A percentile compares a stretch with the other conserved stretches of the same genome.
Evolutionary conservation across 2,113 vertebrate genomes (phyloP).

Genomic region (Hypanus sabinus): DNA sequence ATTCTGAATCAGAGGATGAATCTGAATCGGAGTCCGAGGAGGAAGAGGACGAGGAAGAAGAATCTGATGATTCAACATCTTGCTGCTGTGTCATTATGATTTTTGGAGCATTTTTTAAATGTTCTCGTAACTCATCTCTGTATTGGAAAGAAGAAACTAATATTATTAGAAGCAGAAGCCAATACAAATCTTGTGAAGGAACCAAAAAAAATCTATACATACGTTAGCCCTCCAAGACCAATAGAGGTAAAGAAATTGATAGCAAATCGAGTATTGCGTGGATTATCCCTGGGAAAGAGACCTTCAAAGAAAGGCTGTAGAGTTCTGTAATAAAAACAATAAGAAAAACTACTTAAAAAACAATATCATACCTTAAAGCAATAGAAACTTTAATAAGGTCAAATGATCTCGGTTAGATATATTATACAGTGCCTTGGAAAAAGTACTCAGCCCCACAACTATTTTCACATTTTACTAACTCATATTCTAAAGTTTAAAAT

Average conservation of each 20-base stretch:
- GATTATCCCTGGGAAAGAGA: slow-evolving; percentile 90
- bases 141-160: slow-evolving; percentile 2
- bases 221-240: slow-evolving; percentile 93
- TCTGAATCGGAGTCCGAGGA: slow-evolving; percentile 65
- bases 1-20: slow-evolving; percentile 58
- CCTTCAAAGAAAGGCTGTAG: slow-evolving; percentile 89
- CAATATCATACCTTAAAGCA: neutral
- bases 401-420: neutral
- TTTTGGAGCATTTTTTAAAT: slow-evolving; percentile 94
- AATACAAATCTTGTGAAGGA: neutral
- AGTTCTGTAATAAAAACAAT: slow-evolving; percentile 63
- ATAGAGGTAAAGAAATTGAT: slow-evolving; percentile 99
- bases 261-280: slow-evolving; percentile 93
- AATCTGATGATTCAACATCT: slow-evolving; percentile 81
- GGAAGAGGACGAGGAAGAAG: slow-evolving; percentile 58
- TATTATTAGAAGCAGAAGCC: neutral
- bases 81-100: slow-evolving; percentile 95
- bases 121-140: slow-evolving; percentile 91
- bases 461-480: too few relatives aligned
- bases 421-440: neutral
- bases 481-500: too few relatives aligned
- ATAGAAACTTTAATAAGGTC: neutral
- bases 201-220: slow-evolving; percentile 50
- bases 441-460: too few relatives aligned
- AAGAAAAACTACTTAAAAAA: neutral